Evolutionary conservation across 2,797 vertebrate species (phyloP).

Genomic region (Helostoma temminkii): DNA sequence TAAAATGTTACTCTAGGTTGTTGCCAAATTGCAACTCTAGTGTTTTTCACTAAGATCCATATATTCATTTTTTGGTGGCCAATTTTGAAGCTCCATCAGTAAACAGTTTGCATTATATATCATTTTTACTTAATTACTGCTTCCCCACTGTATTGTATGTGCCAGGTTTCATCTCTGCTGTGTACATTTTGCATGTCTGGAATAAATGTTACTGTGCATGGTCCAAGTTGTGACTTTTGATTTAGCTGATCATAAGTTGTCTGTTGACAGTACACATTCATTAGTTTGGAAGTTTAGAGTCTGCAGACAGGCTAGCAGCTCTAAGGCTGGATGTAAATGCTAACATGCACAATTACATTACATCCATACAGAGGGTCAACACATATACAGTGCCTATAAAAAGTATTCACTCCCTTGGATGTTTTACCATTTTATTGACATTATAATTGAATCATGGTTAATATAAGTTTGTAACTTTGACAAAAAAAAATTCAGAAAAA

Average conservation of each 20-base stretch:
- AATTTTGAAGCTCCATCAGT: slow-evolving; percentile 60
- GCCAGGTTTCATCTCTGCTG: slow-evolving; percentile 72
- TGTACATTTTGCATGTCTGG: slow-evolving; percentile 85
- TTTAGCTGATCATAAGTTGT: neutral
- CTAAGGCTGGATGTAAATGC: neutral
- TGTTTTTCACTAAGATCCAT: slow-evolving; percentile 14
- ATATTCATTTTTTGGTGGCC: slow-evolving; percentile 15
- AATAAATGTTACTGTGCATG: slow-evolving; percentile 89
- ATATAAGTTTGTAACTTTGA: no score
- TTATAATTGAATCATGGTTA: no score
- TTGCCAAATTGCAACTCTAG: neutral
- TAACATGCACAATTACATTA: neutral
- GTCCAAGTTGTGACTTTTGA: slow-evolving; percentile 62
- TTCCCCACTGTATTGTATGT: slow-evolving; percentile 59
- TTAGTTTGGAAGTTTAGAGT: neutral
- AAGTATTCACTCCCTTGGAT: no score
- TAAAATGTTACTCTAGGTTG: neutral
- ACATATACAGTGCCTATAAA: no score
- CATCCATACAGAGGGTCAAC: neutral
- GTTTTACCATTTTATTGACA: no score
- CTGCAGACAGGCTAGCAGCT: neutral
- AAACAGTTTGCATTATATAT: slow-evolving; percentile 50
- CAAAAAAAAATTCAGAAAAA: no score
- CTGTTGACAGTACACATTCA: no score
- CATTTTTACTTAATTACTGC: slow-evolving; percentile 44